phyloP scores from a whole-genome alignment of 2,888 invertebrate genomes.

The Aspidiotus destructor region DNA sequence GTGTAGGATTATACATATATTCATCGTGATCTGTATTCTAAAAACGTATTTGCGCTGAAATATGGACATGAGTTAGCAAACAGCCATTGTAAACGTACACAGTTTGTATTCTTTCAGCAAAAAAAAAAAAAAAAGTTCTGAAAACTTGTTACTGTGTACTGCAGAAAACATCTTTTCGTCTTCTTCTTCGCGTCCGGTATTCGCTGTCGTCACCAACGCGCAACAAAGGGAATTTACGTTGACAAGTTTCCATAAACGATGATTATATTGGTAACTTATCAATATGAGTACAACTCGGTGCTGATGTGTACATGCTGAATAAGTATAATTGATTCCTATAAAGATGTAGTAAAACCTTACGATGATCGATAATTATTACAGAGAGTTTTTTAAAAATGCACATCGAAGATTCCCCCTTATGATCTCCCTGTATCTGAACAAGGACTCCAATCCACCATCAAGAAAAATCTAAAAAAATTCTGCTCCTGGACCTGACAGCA shows the following conservation, averaged over 20 bases:
- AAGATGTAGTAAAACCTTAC: slow-evolving; percentile 13
- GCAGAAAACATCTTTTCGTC: slow-evolving; percentile 2
- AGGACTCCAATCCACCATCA: too few species aligned
- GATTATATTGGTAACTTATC: slow-evolving; percentile 23
- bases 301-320: background rate
- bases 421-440: too few species aligned
- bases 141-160: slow-evolving; percentile 4
- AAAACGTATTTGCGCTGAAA: slow-evolving; percentile 19
- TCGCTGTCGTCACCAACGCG: slow-evolving; percentile 24
- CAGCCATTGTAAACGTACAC: slow-evolving; percentile 3
- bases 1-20: slow-evolving; percentile 5
- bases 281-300: slow-evolving; percentile 6
- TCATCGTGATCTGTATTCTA: slow-evolving; percentile 24
- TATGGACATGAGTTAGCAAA: slow-evolving; percentile 24
- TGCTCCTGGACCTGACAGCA: too few species aligned
- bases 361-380: too few species aligned
- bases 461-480: too few species aligned
- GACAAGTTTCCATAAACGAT: slow-evolving; percentile 31
- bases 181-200: slow-evolving; percentile 15
- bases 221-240: slow-evolving; percentile 29
- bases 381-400: too few species aligned
- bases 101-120: background rate
- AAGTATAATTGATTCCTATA: slow-evolving; percentile 27
- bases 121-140: slow-evolving; percentile 17
- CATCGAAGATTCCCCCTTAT: too few species aligned